phyloP scores from a whole-genome alignment of 1,140 invertebrate genomes.

The Drosophila ogumai region DNA sequence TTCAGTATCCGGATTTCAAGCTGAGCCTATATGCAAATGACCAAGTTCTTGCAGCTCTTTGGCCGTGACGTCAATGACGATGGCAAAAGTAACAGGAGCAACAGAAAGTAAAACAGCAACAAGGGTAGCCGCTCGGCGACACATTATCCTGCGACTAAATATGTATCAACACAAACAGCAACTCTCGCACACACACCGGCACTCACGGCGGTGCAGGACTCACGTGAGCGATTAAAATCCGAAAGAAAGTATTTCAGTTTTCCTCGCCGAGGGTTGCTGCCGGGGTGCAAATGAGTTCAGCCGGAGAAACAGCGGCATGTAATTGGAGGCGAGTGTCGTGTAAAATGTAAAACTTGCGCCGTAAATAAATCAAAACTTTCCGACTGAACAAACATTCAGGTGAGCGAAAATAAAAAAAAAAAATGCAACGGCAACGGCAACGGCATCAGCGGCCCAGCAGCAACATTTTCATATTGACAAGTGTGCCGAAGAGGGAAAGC shows the following conservation, averaged over 20 bases:
- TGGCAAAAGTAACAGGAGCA: constrained; percentile 12
- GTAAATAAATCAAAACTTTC: constrained; percentile 84
- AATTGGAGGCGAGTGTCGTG: constrained; percentile 83
- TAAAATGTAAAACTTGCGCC: constrained; percentile 83
- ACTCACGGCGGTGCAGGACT: constrained; percentile 45
- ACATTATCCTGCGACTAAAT: constrained; percentile 75
- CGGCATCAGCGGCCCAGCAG: constrained; percentile 34
- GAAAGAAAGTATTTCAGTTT: constrained; percentile 80
- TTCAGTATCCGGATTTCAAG: background rate
- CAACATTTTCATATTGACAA: constrained; percentile 77
- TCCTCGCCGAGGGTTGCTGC: constrained; percentile 48
- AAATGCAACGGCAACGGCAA: constrained; percentile 68
- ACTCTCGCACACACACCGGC: constrained; percentile 25
- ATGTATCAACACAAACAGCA: constrained; percentile 44
- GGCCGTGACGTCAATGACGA: constrained; percentile 52
- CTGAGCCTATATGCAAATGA: constrained; percentile 58
- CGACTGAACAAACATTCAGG: constrained; percentile 84
- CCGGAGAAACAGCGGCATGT: constrained; percentile 64
- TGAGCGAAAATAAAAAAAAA: constrained; percentile 66
- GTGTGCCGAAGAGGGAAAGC: constrained; percentile 43
- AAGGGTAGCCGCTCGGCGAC: constrained; percentile 61
- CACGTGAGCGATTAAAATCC: constrained; percentile 84
- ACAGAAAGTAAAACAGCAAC: constrained; percentile 33
- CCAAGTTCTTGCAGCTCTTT: constrained; percentile 41
- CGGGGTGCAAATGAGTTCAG: constrained; percentile 78